These are phyloP conservation scores for Zaprionus gabonicus DNA, from an alignment of 1,140 invertebrate species.

Conservation along the genomic window DNA sequence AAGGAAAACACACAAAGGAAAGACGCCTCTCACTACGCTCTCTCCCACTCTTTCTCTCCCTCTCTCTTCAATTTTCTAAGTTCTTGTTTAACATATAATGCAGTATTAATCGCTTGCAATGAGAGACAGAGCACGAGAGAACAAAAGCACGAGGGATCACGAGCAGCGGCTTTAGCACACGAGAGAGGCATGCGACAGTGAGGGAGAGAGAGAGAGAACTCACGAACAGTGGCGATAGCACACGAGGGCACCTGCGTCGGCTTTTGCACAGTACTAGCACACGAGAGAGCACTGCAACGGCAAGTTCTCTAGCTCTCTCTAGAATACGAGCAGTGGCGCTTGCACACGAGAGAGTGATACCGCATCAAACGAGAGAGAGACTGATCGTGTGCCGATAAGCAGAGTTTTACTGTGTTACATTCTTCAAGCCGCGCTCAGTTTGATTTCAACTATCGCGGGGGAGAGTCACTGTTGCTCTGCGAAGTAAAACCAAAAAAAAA, in stretches of 20 bases:
- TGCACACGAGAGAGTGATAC: neutral
- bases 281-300: neutral
- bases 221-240: neutral
- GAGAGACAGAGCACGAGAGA: neutral
- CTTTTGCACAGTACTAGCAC: neutral
- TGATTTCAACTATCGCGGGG: constrained; percentile 36
- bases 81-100: constrained; percentile 3
- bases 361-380: neutral
- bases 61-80: neutral
- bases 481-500: constrained; percentile 4
- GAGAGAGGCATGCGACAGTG: neutral
- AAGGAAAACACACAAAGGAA: neutral
- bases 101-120: neutral
- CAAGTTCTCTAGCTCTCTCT: too few species aligned
- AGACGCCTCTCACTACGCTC: neutral
- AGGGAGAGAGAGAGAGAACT: neutral
- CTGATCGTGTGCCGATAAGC: neutral
- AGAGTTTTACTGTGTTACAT: neutral
- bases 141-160: neutral
- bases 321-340: too few species aligned
- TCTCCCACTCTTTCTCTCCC: neutral
- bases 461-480: neutral
- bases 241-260: neutral
- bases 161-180: neutral
- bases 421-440: constrained; percentile 54